A percentile compares a stretch with the other conserved stretches of the same genome.
Conservation (phyloP, 2,888 invertebrate genomes). For the Melinopterus prodromus region DNA sequence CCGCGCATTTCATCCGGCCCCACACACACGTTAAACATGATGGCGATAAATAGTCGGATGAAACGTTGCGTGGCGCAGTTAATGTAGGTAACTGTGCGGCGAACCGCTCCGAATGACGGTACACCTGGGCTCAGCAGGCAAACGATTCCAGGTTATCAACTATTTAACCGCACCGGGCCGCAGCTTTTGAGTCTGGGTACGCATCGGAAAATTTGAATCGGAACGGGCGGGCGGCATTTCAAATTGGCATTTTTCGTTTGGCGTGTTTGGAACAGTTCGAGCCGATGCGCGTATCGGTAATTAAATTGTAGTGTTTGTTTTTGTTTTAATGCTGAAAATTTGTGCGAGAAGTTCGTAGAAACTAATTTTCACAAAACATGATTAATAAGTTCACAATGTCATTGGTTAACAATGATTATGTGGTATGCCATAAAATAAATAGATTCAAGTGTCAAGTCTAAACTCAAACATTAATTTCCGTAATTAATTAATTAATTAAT, state of each 20-base stretch:
- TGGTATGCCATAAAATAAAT: too few species aligned
- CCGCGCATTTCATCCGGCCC: slow-evolving; percentile 26
- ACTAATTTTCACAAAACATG: too few species aligned
- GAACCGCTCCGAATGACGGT: not conserved
- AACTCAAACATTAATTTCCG: too few species aligned
- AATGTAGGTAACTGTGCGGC: slow-evolving; percentile 26
- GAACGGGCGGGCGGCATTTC: not conserved
- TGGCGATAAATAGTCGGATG: slow-evolving; percentile 27
- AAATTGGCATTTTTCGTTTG: not conserved
- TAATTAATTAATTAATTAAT: too few species aligned
- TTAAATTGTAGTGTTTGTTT: too few species aligned
- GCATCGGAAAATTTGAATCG: not conserved
- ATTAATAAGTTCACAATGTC: too few species aligned
- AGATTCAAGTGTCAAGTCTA: too few species aligned
- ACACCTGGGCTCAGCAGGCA: not conserved
- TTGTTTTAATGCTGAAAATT: too few species aligned
- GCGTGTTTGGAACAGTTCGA: not conserved
- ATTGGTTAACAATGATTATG: too few species aligned
- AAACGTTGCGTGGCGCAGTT: slow-evolving; percentile 36
- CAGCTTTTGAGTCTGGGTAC: not conserved
- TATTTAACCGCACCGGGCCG: not conserved
- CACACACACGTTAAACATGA: slow-evolving; percentile 10
- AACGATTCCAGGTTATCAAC: not conserved
- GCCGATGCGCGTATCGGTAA: not conserved
- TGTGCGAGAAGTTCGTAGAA: too few species aligned